Percentiles rank a stretch among this genome's conserved stretches.
These are phyloP conservation scores for Pteronura brasiliensis DNA, from an alignment of 2,113 vertebrate species.

Conservation along the genomic window DNA sequence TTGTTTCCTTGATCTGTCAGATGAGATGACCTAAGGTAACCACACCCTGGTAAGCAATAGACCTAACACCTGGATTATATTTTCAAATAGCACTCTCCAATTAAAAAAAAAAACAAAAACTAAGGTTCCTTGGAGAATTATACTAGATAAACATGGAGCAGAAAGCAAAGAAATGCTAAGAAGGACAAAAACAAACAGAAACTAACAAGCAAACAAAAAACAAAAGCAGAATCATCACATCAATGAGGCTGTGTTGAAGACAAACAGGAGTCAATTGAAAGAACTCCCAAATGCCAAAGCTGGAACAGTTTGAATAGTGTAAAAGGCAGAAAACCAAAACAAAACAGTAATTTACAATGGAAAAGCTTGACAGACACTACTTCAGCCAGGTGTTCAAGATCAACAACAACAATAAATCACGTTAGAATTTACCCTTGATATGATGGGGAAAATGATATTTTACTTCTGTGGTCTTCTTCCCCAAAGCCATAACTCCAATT, in stretches of 20 bases:
- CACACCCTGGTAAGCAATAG: background rate
- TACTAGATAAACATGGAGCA: background rate
- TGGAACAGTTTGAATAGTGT: background rate
- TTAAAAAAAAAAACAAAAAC: background rate
- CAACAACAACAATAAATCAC: background rate
- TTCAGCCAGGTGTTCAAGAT: background rate
- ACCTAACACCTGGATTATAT: background rate
- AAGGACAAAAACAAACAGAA: background rate
- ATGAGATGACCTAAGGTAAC: background rate
- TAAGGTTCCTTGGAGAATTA: background rate
- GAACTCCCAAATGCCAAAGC: background rate
- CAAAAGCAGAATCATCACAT: background rate
- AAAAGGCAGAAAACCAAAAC: background rate
- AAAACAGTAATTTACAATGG: background rate
- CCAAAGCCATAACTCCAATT: background rate
- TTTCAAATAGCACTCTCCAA: background rate
- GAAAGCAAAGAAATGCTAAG: background rate
- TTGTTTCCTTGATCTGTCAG: background rate
- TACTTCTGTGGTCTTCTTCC: background rate
- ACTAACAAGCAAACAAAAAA: background rate
- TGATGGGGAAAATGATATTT: background rate
- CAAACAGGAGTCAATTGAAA: background rate
- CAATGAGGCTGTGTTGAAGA: background rate
- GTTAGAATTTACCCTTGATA: background rate
- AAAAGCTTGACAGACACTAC: background rate